Evolutionary conservation across 2,113 vertebrate genomes (phyloP).

Genomic region (Trichomycterus rosablanca): DNA sequence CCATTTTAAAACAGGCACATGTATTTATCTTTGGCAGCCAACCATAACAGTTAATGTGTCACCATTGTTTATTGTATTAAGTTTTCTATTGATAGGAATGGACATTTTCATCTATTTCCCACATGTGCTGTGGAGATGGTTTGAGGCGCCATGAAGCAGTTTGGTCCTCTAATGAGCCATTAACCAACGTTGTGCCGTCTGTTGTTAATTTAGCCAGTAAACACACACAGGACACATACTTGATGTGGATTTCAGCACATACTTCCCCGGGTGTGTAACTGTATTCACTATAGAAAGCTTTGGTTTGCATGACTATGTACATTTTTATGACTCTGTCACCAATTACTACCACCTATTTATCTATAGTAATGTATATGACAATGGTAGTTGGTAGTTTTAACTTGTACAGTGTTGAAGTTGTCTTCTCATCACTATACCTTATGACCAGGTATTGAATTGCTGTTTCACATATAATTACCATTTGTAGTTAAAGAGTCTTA

Average conservation of each 20-base stretch:
- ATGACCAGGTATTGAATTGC: background rate
- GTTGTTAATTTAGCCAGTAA: slow-evolving; percentile 61
- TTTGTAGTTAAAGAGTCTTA: slow-evolving; percentile 7
- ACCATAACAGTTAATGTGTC: background rate
- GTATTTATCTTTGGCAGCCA: background rate
- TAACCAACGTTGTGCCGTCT: slow-evolving; percentile 50
- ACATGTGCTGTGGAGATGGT: slow-evolving; percentile 27
- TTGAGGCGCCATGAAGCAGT: slow-evolving; percentile 16
- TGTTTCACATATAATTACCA: slow-evolving; percentile 1
- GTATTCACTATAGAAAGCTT: slow-evolving; percentile 30
- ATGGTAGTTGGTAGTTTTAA: no score
- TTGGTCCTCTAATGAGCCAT: slow-evolving; percentile 44
- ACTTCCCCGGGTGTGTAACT: slow-evolving; percentile 61
- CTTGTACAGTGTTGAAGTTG: no score
- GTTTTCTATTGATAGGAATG: slow-evolving; percentile 12
- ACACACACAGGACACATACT: slow-evolving; percentile 59
- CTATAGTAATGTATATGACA: no score
- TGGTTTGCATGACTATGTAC: slow-evolving; percentile 21
- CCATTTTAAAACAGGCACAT: background rate
- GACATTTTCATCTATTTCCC: slow-evolving; percentile 29
- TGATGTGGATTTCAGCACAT: slow-evolving; percentile 55
- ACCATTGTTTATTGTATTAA: slow-evolving; percentile 9
- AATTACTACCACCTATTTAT: slow-evolving; percentile 20
- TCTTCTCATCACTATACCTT: no score
- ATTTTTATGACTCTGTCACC: background rate